Percentiles rank a stretch among this genome's conserved stretches.
These are phyloP conservation scores for Anabacerthia variegaticeps DNA, from an alignment of 2,797 vertebrate genomes.

Conservation along the genomic window DNA sequence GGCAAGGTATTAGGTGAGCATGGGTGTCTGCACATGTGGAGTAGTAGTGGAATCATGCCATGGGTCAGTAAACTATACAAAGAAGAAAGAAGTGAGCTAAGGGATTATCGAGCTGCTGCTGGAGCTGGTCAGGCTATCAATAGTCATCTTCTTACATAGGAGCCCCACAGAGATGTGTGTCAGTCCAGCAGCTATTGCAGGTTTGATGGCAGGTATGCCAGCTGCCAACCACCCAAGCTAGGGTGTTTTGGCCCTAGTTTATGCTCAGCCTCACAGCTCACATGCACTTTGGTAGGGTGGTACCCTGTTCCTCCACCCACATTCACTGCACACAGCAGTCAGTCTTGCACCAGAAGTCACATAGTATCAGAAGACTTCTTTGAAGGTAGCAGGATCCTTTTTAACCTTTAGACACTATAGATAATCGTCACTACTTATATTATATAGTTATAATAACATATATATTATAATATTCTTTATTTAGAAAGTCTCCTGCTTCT, in stretches of 20 bases:
- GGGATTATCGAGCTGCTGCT: neutral
- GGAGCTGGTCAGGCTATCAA: neutral
- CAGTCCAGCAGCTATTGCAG: neutral
- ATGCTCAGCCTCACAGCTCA: neutral
- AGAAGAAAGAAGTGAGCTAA: neutral
- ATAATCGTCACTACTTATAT: conserved; percentile 45
- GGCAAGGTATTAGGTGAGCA: neutral
- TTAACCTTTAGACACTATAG: conserved; percentile 21
- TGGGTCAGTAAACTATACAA: neutral
- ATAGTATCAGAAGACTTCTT: neutral
- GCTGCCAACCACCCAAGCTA: neutral
- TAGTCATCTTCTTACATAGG: neutral
- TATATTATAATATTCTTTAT: conserved; percentile 51
- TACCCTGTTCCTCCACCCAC: neutral
- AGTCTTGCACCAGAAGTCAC: neutral
- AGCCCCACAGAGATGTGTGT: neutral
- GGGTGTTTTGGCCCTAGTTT: neutral
- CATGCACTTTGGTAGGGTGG: neutral
- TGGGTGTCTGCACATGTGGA: neutral
- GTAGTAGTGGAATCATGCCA: neutral
- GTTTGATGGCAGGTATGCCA: neutral
- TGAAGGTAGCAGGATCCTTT: neutral
- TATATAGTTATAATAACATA: conserved; percentile 44
- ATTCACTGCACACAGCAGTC: neutral
- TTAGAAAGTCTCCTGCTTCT: conserved; percentile 23